These are phyloP conservation scores for Loripinus fragilis DNA, from an alignment of 2,888 invertebrate genomes.

Conservation along the genomic window DNA sequence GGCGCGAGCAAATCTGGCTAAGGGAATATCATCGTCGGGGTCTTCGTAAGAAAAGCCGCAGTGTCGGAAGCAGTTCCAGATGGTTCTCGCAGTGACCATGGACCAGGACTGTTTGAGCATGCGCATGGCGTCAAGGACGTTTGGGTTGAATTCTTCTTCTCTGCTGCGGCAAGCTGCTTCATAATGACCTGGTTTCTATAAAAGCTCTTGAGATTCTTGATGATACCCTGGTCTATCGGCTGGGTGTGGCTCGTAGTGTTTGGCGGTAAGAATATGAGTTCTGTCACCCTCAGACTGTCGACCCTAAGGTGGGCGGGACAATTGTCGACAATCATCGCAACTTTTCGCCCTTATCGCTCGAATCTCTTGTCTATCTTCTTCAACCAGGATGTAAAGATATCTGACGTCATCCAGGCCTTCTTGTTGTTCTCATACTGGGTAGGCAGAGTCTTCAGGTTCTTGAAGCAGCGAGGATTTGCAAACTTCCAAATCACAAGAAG, in stretches of 20 bases:
- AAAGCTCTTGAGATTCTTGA: too few relatives aligned
- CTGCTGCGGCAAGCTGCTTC: conserved; percentile 61
- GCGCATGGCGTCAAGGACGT: too few relatives aligned
- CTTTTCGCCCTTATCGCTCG: conserved; percentile 5
- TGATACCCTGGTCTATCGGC: too few relatives aligned
- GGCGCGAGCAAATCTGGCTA: not conserved
- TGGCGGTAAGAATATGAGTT: conserved; percentile 64
- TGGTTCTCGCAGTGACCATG: not conserved
- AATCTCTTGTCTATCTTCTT: conserved; percentile 48
- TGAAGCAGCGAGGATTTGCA: too few relatives aligned
- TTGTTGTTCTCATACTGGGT: conserved; percentile 50
- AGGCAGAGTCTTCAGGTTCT: too few relatives aligned
- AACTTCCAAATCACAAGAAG: conserved; percentile 61
- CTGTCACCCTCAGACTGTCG: too few relatives aligned
- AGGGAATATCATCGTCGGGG: not conserved
- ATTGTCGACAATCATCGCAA: too few relatives aligned
- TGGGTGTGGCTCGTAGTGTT: conserved; percentile 60
- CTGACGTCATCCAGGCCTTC: conserved; percentile 64
- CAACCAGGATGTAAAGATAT: conserved; percentile 60
- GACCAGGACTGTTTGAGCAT: not conserved
- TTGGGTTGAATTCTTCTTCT: conserved; percentile 37
- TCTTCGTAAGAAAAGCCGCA: not conserved
- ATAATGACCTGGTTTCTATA: too few relatives aligned
- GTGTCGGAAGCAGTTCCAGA: not conserved
- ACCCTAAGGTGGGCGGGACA: too few relatives aligned